Evolutionary conservation across 2,797 vertebrate genomes (phyloP).

Genomic region (Ataeniobius toweri): DNA sequence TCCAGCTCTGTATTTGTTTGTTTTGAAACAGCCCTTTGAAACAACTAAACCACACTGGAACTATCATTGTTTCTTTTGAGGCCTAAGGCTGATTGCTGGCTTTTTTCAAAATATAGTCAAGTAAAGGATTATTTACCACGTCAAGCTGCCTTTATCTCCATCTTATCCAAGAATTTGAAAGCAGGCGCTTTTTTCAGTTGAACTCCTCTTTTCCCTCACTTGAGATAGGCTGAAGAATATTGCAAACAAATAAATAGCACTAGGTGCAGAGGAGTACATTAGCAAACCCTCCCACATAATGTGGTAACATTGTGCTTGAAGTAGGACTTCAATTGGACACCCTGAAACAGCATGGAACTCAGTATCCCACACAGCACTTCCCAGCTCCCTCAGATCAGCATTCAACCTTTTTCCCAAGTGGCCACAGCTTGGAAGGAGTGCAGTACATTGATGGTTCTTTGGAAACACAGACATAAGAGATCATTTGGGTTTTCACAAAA

Average conservation of each 20-base stretch:
- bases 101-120: constrained; percentile 39
- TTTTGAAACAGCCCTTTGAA: constrained; percentile 10
- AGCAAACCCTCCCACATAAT: constrained; percentile 78
- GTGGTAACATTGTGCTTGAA: constrained; percentile 77
- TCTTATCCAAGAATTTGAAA: constrained; percentile 40
- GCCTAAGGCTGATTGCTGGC: constrained; percentile 38
- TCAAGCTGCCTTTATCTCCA: constrained; percentile 31
- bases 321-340: constrained; percentile 75
- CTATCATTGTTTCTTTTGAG: constrained; percentile 16
- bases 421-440: constrained; percentile 50
- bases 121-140: constrained; percentile 55
- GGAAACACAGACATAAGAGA: constrained; percentile 40
- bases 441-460: constrained; percentile 49
- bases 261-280: constrained; percentile 66
- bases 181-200: constrained; percentile 10
- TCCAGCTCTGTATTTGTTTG: background rate
- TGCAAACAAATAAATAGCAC: constrained; percentile 64
- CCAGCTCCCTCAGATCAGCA: constrained; percentile 69
- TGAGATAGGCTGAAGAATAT: constrained; percentile 37
- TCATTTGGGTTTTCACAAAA: constrained; percentile 39
- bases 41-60: constrained; percentile 8
- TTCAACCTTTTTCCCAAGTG: constrained; percentile 66
- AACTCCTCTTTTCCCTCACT: constrained; percentile 36
- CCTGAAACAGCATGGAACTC: constrained; percentile 59
- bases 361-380: constrained; percentile 72